Evolutionary conservation across 2,888 invertebrate species (phyloP).

Genomic region (Dilophus febrilis): DNA sequence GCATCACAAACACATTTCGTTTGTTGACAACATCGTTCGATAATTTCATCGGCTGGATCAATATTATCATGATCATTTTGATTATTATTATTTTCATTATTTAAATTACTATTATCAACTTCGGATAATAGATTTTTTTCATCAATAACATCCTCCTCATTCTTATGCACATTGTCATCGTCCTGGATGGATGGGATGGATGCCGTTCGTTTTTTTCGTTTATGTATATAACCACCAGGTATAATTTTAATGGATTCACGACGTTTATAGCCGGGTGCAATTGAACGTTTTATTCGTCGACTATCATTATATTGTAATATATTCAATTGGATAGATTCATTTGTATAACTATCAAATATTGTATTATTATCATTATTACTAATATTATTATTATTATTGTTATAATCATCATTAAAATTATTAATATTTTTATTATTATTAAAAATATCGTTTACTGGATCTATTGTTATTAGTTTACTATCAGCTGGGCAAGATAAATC

Average conservation of each 20-base stretch:
- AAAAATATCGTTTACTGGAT: too few species aligned
- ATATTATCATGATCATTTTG: background rate
- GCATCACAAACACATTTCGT: conserved; percentile 18
- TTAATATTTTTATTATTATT: background rate
- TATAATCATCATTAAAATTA: too few species aligned
- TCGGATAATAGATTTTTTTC: background rate
- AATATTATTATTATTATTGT: background rate
- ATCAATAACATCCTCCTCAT: background rate
- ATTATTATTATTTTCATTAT: background rate
- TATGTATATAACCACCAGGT: conserved; percentile 16
- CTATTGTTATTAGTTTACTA: conserved; percentile 7
- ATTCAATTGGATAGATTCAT: background rate
- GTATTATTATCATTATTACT: background rate
- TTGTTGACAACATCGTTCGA: conserved; percentile 16
- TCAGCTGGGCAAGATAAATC: conserved; percentile 14
- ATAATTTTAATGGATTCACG: conserved; percentile 15
- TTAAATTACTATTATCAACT: background rate
- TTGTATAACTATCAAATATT: background rate
- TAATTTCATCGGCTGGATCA: conserved; percentile 6
- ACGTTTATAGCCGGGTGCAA: conserved; percentile 9
- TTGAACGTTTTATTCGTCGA: conserved; percentile 7
- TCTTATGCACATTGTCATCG: conserved; percentile 11
- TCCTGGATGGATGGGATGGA: conserved; percentile 8
- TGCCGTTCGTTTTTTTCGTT: conserved; percentile 9
- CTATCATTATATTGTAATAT: too few species aligned